Evolutionary conservation across 2,888 invertebrate species (phyloP), one percentile per base, ranked within the genome.

Genomic region (Terebella lapidaria): DNA sequence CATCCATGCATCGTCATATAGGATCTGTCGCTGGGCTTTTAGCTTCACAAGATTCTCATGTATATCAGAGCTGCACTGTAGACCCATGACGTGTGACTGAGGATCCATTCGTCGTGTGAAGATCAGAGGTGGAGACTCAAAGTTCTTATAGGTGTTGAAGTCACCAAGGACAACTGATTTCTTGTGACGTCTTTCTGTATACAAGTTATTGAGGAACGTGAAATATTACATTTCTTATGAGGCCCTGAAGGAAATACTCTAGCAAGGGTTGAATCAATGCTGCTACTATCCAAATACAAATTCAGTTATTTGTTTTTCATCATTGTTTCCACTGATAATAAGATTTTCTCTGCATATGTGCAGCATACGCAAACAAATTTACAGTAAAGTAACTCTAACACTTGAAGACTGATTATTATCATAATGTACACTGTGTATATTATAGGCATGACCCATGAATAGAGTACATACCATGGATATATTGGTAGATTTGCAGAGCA

Each of bases 101-200:
- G n/a, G n/a, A n/a, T n/a, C n/a, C n/a, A n/a, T n/a, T 35, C n/a
- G 42, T 5, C 53, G 24, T 25, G 67, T 66, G 2, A 74, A 65
- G 18, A 73, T 30, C 24, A 64, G 55, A 1, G 74, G 55, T 25
- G 76, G 74, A 54, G 65, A 64, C 18, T 70, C 67, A 65, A 69
- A 75, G 58, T 75, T 71, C 10, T 59, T 45, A 57, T 76, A 76
- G 3, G 67, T 63, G 61, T 75, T 76, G 58, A 76, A 71, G 63
- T 76, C 76, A 22, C 76, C 76, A 4, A 74, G 54, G 18, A 75
- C 58, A 2, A 75, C 62, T 3, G 71, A 66, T 5, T 22, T 10
- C 10, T 24, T 49, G n/a, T 20, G 5, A 20, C 24, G 10, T 5
- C 72, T 57, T 18, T 10, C 55, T 54, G 24, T 3, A 54, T 30